Conservation (phyloP, 2,888 invertebrate genomes). For the Macaria notata region DNA sequence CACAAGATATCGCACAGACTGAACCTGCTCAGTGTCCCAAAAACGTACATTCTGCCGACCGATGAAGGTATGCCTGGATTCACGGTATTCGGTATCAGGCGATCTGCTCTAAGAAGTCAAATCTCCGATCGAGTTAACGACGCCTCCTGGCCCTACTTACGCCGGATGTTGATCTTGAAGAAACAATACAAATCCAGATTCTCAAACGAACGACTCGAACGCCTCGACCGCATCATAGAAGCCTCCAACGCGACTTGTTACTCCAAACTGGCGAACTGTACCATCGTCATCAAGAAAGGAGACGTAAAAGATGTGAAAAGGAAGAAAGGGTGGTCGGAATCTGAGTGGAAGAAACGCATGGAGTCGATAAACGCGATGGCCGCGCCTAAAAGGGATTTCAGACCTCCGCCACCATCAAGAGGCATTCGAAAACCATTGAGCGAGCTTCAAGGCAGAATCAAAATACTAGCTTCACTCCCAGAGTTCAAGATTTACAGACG, state of each 20-base stretch:
- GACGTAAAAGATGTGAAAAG: conserved; percentile 58
- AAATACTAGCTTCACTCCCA: conserved; percentile 26
- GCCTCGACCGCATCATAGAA: conserved; percentile 62
- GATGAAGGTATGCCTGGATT: conserved; percentile 8
- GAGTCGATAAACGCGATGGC: conserved; percentile 64
- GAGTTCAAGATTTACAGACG: conserved; percentile 46
- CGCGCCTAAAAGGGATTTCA: conserved; percentile 50
- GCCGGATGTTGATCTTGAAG: conserved; percentile 25
- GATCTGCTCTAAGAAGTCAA: conserved; percentile 2
- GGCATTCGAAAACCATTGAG: conserved; percentile 14
- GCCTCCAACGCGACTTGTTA: conserved; percentile 60
- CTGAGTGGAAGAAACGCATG: conserved; percentile 73
- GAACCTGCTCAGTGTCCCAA: conserved; percentile 4
- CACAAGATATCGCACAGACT: conserved; percentile 6
- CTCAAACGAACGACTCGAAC: background rate
- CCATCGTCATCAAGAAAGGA: conserved; percentile 53
- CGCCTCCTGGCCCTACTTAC: conserved; percentile 10
- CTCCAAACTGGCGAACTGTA: conserved; percentile 62
- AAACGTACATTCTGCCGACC: background rate
- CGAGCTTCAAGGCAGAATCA: background rate
- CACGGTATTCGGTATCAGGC: background rate
- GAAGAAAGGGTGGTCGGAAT: conserved; percentile 60
- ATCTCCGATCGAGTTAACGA: conserved; percentile 1
- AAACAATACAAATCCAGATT: background rate
- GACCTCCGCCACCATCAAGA: conserved; percentile 36